Base-by-base conservation (phyloP, 1,140 invertebrate genomes). In the Leptoteleia sp. region DNA sequence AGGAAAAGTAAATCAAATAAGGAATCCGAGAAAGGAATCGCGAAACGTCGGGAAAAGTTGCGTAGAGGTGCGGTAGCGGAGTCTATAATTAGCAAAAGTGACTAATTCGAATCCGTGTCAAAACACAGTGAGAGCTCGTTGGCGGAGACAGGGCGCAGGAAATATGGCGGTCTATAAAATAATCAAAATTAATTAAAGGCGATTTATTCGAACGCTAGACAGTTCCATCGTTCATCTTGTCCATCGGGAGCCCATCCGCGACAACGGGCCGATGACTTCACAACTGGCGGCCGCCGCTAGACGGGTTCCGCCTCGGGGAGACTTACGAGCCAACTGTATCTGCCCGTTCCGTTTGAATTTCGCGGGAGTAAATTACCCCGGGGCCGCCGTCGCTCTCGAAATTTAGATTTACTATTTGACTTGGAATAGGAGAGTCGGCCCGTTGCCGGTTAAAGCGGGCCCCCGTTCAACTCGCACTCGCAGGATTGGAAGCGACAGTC, bases 401-500 rank as follows among this genome's bases (percentile, higher is more conserved):
- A 76, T 70, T 70, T 64, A 70, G 65, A 76, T 76, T 70, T 70
- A 76, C 47, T 70, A 70, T 76, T 76, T 70, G 64, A 70, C 59
- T 76, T 70, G 65, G 65, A 76, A 70, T 70, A 40, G 64, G 57
- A 57, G 33, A 33, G 15, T 47, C 62, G 38, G 15, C 47, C 62
- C 42, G 55, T 62, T 67, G 72, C 55, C 55, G 48, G 55, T 61
- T 68, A 55, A 62, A 47, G n/a, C n/a, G n/a, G 62, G 62, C 35
- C 47, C 13, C 33, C 45, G 62, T 54, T 55, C 61, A 33, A 76
- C 25, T 65, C 48, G 54, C 42, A 33, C 50, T 50, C 38, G 42
- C 62, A 45, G 45, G 76, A 79, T 71, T 76, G 65, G 76, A 75
- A 83, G 80, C 80, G 80, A 81, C 67, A 50, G 43, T 79, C 71